phyloP scores from a whole-genome alignment of 1,140 invertebrate genomes.

The Sarcophaga peregrina region DNA sequence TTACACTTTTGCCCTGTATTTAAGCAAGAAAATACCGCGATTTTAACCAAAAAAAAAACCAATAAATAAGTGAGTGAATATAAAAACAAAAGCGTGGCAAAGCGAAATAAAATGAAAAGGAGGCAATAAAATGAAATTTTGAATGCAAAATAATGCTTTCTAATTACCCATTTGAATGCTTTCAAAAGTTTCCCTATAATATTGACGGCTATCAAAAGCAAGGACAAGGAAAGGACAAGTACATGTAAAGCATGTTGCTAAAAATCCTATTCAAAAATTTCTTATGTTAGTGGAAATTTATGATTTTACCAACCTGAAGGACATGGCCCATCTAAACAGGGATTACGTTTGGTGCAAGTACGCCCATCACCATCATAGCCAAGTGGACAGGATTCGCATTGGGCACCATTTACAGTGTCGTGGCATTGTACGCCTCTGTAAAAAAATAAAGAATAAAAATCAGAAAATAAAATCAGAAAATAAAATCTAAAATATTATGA shows the following conservation, averaged over 20 bases:
- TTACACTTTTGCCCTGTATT: slow-evolving; percentile 24
- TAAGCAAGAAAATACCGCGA: neutral
- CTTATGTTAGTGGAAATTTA: neutral
- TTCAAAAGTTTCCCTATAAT: too few species aligned
- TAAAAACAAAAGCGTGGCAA: neutral
- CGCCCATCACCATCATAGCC: slow-evolving; percentile 87
- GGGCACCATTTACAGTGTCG: slow-evolving; percentile 78
- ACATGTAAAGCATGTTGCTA: too few species aligned
- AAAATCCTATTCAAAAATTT: too few species aligned
- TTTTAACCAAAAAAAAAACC: neutral
- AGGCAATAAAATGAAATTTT: too few species aligned
- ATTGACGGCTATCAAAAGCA: too few species aligned
- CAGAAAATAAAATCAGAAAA: slow-evolving; percentile 58
- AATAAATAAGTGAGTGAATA: neutral
- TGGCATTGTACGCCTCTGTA: slow-evolving; percentile 79
- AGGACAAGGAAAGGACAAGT: too few species aligned
- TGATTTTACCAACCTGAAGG: slow-evolving; percentile 70
- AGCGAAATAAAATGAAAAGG: too few species aligned
- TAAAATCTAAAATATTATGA: slow-evolving; percentile 53
- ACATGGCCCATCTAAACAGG: slow-evolving; percentile 82
- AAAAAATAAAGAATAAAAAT: slow-evolving; percentile 46
- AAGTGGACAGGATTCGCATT: slow-evolving; percentile 85
- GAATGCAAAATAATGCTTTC: too few species aligned
- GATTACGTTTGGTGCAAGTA: slow-evolving; percentile 74
- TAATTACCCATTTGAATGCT: too few species aligned